phyloP scores from a whole-genome alignment of 2,113 vertebrate genomes.

The Phocoena sinus region DNA sequence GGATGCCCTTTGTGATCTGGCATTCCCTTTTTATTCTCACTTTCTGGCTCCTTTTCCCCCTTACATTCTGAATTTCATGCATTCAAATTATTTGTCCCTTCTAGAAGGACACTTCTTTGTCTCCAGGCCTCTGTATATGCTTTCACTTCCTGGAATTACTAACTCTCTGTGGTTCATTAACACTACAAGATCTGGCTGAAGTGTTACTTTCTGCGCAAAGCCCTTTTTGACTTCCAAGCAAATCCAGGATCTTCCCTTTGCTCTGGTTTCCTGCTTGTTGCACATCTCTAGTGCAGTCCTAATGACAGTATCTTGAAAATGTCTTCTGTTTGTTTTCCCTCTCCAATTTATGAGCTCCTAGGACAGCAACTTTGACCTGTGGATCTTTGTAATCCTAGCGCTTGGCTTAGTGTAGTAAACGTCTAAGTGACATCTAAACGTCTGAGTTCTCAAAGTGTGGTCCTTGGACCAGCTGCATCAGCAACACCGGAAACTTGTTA shows the following conservation, averaged over 20 bases:
- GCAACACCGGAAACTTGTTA: not conserved
- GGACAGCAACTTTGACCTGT: not conserved
- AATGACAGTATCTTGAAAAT: not conserved
- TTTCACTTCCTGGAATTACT: constrained; percentile 14
- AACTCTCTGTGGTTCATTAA: not conserved
- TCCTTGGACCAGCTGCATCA: not conserved
- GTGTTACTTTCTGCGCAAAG: not conserved
- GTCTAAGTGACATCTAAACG: no score
- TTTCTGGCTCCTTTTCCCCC: not conserved
- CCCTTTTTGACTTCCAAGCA: not conserved
- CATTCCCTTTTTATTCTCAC: not conserved
- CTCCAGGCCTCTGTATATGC: not conserved
- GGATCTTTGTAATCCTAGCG: not conserved
- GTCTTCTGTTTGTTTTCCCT: not conserved
- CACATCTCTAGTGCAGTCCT: not conserved
- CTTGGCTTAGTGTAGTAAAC: not conserved
- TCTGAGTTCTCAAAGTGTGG: not conserved
- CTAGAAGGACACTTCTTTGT: not conserved
- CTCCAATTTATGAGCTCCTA: not conserved
- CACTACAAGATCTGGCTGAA: not conserved
- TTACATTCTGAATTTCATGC: not conserved
- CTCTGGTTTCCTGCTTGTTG: not conserved
- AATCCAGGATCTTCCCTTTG: not conserved
- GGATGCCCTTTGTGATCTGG: not conserved
- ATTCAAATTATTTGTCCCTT: constrained; percentile 18